Conservation (phyloP, 37 sponge, comb jelly and placozoan species). For the Amphimedon queenslandica region DNA sequence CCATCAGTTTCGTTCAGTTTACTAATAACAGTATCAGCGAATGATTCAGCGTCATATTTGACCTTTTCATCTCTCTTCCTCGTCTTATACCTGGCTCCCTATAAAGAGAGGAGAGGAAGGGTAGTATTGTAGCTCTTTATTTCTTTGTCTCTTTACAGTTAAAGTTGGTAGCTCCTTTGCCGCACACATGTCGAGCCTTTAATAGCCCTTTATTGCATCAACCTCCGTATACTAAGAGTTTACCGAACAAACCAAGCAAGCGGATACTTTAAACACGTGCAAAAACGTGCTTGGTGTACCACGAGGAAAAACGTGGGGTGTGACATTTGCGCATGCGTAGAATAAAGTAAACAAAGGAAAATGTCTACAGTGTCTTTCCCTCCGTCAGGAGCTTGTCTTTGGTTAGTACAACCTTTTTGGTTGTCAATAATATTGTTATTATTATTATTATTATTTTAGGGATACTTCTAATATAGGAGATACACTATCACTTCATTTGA, state of each 20-base stretch:
- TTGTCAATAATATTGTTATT: neutral
- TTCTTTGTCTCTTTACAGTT: too few relatives aligned
- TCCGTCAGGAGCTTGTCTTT: constrained; percentile 42
- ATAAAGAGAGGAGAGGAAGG: neutral
- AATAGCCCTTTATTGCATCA: constrained; percentile 10
- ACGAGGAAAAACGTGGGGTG: too few relatives aligned
- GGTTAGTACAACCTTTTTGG: constrained; percentile 21
- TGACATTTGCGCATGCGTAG: neutral
- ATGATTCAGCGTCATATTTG: constrained; percentile 79
- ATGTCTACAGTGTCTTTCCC: constrained; percentile 51
- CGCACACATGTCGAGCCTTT: neutral
- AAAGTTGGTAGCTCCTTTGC: constrained; percentile 73
- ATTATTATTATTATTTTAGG: constrained; percentile 23
- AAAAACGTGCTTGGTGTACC: too few relatives aligned
- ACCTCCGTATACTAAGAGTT: neutral
- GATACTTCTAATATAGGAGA: constrained; percentile 24
- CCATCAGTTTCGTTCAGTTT: constrained; percentile 72
- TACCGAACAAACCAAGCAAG: too few relatives aligned
- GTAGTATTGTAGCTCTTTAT: too few relatives aligned
- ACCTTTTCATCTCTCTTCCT: constrained; percentile 93
- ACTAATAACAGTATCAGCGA: constrained; percentile 77
- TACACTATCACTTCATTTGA: neutral
- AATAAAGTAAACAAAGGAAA: neutral
- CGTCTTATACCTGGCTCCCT: constrained; percentile 58
- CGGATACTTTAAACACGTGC: too few relatives aligned